A percentile compares a stretch with the other conserved stretches of the same genome.
Conservation (phyloP, 1,140 invertebrate species). For the Aphaenogaster rudis region DNA sequence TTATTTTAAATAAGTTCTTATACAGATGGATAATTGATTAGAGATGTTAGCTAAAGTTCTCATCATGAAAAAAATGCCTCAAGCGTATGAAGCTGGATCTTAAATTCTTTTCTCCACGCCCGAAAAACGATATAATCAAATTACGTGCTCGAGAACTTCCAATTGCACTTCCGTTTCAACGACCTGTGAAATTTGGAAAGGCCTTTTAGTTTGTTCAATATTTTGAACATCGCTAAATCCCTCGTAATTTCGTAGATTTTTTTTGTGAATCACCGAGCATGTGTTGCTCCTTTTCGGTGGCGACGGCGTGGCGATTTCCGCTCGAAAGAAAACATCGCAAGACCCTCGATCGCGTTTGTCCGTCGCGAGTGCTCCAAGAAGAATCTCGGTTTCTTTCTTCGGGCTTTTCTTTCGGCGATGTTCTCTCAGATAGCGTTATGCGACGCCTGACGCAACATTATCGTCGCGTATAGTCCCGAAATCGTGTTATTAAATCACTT, state of each 20-base stretch:
- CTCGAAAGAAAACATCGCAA: constrained; percentile 18
- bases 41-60: not conserved
- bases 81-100: not conserved
- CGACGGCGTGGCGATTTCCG: constrained; percentile 30
- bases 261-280: constrained; percentile 13
- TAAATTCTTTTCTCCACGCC: not conserved
- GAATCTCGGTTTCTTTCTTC: constrained; percentile 34
- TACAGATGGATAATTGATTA: not conserved
- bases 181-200: not conserved
- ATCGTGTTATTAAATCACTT: constrained; percentile 62
- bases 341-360: constrained; percentile 26
- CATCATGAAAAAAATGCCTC: not conserved
- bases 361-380: not conserved
- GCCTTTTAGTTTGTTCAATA: constrained; percentile 24
- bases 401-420: constrained; percentile 20
- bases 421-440: constrained; percentile 15
- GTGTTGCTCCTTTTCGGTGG: constrained; percentile 29
- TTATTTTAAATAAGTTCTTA: not conserved
- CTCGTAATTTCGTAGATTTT: constrained; percentile 32
- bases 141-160: constrained; percentile 30
- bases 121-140: not conserved
- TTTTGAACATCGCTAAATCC: constrained; percentile 16
- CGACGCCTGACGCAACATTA: constrained; percentile 54
- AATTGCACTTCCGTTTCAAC: constrained; percentile 32
- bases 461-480: constrained; percentile 37